phyloP scores from a whole-genome alignment of 2,797 vertebrate species.

The Enteromius thamalakanensis region DNA sequence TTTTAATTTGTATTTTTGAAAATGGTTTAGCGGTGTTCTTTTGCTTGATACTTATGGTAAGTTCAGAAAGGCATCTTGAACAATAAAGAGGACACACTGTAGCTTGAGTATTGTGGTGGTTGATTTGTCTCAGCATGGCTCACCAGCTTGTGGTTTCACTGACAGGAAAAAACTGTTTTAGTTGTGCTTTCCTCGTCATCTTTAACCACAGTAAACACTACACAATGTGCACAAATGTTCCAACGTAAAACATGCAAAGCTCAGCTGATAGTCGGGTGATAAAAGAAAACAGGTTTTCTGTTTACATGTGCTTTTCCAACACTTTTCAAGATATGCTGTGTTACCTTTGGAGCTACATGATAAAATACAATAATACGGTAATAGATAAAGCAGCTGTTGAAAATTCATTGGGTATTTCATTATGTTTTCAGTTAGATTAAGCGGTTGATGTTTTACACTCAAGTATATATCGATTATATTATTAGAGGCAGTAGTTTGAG shows the following conservation, averaged over 20 bases:
- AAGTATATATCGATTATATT: no score
- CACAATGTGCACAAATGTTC: background rate
- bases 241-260: background rate
- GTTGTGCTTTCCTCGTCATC: background rate
- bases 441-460: background rate
- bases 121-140: background rate
- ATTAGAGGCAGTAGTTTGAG: background rate
- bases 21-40: background rate
- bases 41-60: background rate
- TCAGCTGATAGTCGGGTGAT: background rate
- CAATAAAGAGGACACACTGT: slow-evolving; percentile 10
- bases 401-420: background rate
- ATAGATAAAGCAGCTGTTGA: background rate
- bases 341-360: background rate
- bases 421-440: background rate
- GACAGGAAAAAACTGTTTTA: background rate
- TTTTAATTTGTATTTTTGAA: background rate
- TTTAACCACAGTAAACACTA: background rate
- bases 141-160: slow-evolving; percentile 2
- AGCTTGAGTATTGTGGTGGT: slow-evolving; percentile 1
- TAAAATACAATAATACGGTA: background rate
- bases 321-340: background rate
- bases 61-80: background rate
- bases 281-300: background rate
- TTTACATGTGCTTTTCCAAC: background rate